Conservation (phyloP, 2,113 vertebrate genomes). For the Antechinus stuartii region DNA sequence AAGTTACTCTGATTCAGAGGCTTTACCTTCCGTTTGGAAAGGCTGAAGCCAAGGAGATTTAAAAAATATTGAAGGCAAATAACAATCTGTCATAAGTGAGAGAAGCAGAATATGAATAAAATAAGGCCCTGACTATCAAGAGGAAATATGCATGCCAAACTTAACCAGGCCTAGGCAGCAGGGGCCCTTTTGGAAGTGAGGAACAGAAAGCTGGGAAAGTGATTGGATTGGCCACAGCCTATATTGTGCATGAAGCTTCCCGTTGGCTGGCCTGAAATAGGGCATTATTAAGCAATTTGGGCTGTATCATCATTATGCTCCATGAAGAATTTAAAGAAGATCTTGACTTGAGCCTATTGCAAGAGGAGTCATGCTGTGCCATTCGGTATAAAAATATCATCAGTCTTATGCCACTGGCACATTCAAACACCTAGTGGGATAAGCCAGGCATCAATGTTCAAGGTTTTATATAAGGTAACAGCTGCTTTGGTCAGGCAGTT, state of each 20-base stretch:
- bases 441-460: slow-evolving; percentile 80
- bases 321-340: slow-evolving; percentile 87
- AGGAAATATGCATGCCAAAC: slow-evolving; percentile 67
- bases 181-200: slow-evolving; percentile 64
- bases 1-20: slow-evolving; percentile 67
- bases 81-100: slow-evolving; percentile 77
- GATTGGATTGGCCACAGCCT: slow-evolving; percentile 68
- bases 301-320: slow-evolving; percentile 69
- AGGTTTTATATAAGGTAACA: slow-evolving; percentile 90
- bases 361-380: slow-evolving; percentile 82
- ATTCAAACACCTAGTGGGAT: slow-evolving; percentile 81
- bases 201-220: slow-evolving; percentile 67
- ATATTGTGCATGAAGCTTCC: slow-evolving; percentile 67
- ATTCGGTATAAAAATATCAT: slow-evolving; percentile 81
- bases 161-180: slow-evolving; percentile 66
- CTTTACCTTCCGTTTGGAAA: slow-evolving; percentile 77
- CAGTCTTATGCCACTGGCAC: slow-evolving; percentile 86
- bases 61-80: slow-evolving; percentile 77
- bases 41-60: slow-evolving; percentile 70
- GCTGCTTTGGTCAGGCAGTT: slow-evolving; percentile 90
- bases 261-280: slow-evolving; percentile 74
- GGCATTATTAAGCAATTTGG: slow-evolving; percentile 80
- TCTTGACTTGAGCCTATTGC: slow-evolving; percentile 82
- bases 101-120: slow-evolving; percentile 79
- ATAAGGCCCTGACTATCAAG: slow-evolving; percentile 66